Evolutionary conservation across 1,140 invertebrate species (phyloP).

Genomic region (Brachionus rotundiformis): DNA sequence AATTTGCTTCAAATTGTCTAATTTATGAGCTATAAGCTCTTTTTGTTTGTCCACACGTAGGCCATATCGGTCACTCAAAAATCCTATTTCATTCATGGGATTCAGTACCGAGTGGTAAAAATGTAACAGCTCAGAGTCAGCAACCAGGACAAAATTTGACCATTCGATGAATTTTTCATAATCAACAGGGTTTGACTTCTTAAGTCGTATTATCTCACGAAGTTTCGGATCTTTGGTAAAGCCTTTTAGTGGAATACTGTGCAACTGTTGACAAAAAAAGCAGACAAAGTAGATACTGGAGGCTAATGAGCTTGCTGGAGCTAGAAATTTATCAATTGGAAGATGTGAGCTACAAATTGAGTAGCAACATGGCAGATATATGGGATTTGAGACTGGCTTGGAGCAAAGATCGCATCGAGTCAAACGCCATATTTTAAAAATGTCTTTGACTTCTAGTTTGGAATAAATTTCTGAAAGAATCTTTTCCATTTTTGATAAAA

Average conservation of each 20-base stretch:
- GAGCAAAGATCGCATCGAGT: background rate
- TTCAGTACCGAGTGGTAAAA: background rate
- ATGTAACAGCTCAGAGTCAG: background rate
- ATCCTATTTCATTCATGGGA: background rate
- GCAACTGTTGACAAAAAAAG: background rate
- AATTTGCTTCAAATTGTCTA: background rate
- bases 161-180: background rate
- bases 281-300: background rate
- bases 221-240: background rate
- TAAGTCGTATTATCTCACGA: background rate
- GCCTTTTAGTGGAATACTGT: background rate
- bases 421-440: background rate
- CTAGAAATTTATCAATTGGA: background rate
- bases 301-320: background rate
- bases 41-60: background rate
- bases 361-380: background rate
- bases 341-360: background rate
- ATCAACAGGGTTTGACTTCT: background rate
- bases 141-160: background rate
- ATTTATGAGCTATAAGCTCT: background rate
- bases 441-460: background rate
- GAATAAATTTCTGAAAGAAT: background rate
- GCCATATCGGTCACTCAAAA: background rate
- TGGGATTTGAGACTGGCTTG: background rate
- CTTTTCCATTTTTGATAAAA: constrained; percentile 2